phyloP scores from a whole-genome alignment of 2,113 vertebrate species.

The Aphyosemion australe region DNA sequence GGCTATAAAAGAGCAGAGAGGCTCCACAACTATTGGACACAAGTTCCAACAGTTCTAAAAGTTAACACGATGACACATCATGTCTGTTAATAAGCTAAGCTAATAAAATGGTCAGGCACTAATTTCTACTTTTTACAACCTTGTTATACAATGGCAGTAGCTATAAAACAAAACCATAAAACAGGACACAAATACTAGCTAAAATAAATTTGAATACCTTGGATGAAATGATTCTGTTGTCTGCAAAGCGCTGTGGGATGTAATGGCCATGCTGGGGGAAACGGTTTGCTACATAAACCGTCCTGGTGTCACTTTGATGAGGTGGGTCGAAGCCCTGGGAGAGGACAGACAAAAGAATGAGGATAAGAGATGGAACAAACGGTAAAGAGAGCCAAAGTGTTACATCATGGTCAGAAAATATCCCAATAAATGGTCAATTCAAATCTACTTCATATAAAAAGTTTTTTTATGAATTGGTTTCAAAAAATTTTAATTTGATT shows the following conservation, averaged over 20 bases:
- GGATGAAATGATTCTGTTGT: constrained; percentile 98
- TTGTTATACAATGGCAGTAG: background rate
- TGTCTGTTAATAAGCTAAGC: background rate
- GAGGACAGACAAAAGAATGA: constrained; percentile 14
- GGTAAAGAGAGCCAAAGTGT: background rate
- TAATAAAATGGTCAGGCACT: background rate
- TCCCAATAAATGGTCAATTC: background rate
- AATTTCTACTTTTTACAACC: background rate
- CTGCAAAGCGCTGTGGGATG: constrained; percentile 93
- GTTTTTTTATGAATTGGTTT: too few relatives aligned
- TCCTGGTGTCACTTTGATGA: constrained; percentile 96
- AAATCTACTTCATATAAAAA: too few relatives aligned
- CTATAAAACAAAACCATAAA: background rate
- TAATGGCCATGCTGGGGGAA: constrained; percentile 96
- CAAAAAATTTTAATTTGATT: too few relatives aligned
- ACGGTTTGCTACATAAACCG: constrained; percentile 95
- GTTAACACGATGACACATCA: background rate
- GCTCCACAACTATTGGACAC: too few relatives aligned
- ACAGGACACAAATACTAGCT: background rate
- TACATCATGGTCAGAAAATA: background rate
- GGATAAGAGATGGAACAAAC: background rate
- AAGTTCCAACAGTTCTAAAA: background rate
- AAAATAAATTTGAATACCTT: constrained; percentile 81
- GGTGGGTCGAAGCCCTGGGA: constrained; percentile 95
- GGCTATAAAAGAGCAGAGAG: too few relatives aligned